A percentile compares a stretch with the other conserved stretches of the same genome.
These are phyloP conservation scores for Nephrotoma appendiculata DNA, from an alignment of 2,888 invertebrate species.

Conservation along the genomic window DNA sequence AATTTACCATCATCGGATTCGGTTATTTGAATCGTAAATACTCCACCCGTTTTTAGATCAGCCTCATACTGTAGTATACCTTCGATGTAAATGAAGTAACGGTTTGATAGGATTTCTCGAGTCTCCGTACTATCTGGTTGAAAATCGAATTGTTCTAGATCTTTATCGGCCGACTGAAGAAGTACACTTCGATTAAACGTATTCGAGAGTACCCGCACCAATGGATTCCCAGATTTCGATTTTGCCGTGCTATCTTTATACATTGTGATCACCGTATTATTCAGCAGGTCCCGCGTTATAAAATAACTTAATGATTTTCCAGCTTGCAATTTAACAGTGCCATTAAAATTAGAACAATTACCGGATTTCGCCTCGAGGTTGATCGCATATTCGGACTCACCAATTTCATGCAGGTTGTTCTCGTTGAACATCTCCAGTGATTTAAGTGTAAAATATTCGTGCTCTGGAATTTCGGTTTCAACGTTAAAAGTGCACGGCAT, in stretches of 20 bases:
- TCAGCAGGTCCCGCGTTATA: conserved; percentile 8
- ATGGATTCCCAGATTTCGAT: conserved; percentile 23
- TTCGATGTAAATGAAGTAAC: conserved; percentile 31
- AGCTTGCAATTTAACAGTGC: conserved; percentile 18
- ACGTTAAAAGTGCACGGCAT: conserved; percentile 40
- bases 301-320: conserved; percentile 25
- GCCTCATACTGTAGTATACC: conserved; percentile 24
- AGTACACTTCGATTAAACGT: not conserved
- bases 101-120: conserved; percentile 21
- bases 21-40: conserved; percentile 42
- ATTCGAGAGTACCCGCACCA: not conserved
- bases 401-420: conserved; percentile 26
- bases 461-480: conserved; percentile 14
- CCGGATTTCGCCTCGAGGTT: conserved; percentile 20
- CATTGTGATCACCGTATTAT: conserved; percentile 17
- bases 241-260: conserved; percentile 23
- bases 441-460: conserved; percentile 13
- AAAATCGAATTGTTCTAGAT: not conserved
- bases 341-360: conserved; percentile 17
- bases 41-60: conserved; percentile 44
- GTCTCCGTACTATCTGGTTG: conserved; percentile 8
- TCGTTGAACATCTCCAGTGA: conserved; percentile 34
- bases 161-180: not conserved
- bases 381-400: conserved; percentile 27
- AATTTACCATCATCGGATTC: conserved; percentile 24